phyloP scores from a whole-genome alignment of 2,113 vertebrate species.

The Chaetura pelagica region DNA sequence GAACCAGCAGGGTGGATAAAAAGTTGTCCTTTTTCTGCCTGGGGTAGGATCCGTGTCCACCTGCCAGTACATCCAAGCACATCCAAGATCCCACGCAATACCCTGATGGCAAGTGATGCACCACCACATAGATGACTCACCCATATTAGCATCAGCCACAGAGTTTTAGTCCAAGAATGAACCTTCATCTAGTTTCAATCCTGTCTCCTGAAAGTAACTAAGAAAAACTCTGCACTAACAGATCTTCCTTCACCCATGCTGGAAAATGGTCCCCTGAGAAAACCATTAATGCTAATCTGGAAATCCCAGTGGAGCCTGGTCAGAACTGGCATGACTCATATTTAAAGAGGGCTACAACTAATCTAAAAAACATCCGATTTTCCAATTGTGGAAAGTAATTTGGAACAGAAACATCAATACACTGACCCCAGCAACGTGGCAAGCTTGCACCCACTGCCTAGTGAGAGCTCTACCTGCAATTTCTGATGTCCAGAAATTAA shows the following conservation, averaged over 20 bases:
- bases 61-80: neutral
- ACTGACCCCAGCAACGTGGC: accelerated
- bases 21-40: neutral
- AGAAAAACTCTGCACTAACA: neutral
- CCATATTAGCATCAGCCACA: accelerated
- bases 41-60: neutral
- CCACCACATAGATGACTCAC: neutral
- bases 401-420: neutral
- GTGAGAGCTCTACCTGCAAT: neutral
- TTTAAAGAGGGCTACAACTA: neutral
- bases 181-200: constrained; percentile 21
- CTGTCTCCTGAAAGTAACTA: neutral
- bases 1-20: neutral
- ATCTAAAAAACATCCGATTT: neutral
- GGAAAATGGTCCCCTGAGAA: neutral
- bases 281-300: neutral
- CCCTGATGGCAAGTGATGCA: neutral
- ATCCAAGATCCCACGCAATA: accelerated
- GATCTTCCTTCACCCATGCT: neutral
- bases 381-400: neutral
- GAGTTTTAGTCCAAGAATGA: neutral
- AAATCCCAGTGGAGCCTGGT: neutral
- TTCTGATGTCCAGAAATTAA: neutral
- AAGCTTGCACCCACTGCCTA: neutral
- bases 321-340: neutral